Evolutionary conservation across 2,113 vertebrate genomes (phyloP).

Genomic region (Chrysochloris asiatica): DNA sequence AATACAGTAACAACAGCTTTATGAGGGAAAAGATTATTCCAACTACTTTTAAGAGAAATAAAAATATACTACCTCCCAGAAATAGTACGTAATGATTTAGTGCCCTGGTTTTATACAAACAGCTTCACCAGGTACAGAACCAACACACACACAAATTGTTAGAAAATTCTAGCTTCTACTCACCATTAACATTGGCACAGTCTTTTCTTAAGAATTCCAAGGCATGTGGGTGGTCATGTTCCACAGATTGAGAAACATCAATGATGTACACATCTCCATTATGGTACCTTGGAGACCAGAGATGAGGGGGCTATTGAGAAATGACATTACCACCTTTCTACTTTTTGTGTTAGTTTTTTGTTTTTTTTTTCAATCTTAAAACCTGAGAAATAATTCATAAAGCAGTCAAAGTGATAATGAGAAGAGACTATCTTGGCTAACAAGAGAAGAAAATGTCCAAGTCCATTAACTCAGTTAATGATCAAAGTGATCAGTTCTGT

Average conservation of each 20-base stretch:
- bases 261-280: conserved; percentile 91
- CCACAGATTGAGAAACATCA: conserved; percentile 96
- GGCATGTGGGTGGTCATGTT: conserved; percentile 96
- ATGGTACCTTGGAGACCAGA: conserved; percentile 85
- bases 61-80: neutral
- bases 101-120: neutral
- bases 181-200: conserved; percentile 94
- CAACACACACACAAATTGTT: neutral
- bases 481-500: neutral
- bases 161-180: conserved; percentile 33
- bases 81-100: neutral
- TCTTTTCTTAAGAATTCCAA: conserved; percentile 98
- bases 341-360: neutral
- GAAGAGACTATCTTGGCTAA: neutral
- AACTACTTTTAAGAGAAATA: neutral
- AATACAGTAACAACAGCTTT: neutral
- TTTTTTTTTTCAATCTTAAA: neutral
- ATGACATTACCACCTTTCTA: neutral
- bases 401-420: neutral
- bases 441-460: neutral
- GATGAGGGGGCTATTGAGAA: neutral
- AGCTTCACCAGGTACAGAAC: neutral
- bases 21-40: neutral
- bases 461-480: neutral
- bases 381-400: neutral